Evolutionary conservation across 1,140 invertebrate genomes (phyloP).

Genomic region (Aradophagus sp.): DNA sequence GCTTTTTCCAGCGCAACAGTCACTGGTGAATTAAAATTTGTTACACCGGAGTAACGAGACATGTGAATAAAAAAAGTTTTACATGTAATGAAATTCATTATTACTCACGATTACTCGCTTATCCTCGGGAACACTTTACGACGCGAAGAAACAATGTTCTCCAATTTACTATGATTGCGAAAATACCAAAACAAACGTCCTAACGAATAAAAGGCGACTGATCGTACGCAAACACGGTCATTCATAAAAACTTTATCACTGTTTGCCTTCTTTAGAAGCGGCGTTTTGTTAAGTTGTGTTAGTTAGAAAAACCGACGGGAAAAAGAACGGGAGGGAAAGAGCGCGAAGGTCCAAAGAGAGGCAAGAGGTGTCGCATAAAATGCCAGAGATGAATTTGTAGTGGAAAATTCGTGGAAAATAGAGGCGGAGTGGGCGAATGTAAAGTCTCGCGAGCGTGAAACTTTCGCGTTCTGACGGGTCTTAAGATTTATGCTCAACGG

Average conservation of each 20-base stretch:
- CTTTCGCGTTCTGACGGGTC: conserved; percentile 43
- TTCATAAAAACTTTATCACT: conserved; percentile 20
- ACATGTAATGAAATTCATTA: no score
- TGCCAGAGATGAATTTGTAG: conserved; percentile 40
- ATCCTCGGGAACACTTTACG: no score
- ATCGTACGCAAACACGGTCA: conserved; percentile 5
- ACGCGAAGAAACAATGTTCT: no score
- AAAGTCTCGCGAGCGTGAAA: conserved; percentile 51
- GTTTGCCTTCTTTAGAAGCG: neutral
- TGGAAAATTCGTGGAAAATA: conserved; percentile 49
- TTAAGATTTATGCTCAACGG: conserved; percentile 40
- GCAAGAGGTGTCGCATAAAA: conserved; percentile 46
- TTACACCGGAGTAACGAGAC: no score
- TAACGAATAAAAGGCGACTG: conserved; percentile 1
- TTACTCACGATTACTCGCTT: no score
- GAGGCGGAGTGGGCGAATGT: conserved; percentile 35
- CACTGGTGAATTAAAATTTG: no score
- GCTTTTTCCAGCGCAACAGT: no score
- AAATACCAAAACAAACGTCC: no score
- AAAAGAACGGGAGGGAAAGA: no score
- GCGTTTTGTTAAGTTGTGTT: conserved; percentile 16
- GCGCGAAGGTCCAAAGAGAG: conserved; percentile 24
- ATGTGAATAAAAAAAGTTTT: no score
- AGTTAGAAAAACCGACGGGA: conserved; percentile 21
- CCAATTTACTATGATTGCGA: no score